Percentiles rank a stretch among this genome's conserved stretches.
These are phyloP conservation scores for Circaetus cinerascens DNA, from an alignment of 2,113 vertebrate species.

Conservation along the genomic window DNA sequence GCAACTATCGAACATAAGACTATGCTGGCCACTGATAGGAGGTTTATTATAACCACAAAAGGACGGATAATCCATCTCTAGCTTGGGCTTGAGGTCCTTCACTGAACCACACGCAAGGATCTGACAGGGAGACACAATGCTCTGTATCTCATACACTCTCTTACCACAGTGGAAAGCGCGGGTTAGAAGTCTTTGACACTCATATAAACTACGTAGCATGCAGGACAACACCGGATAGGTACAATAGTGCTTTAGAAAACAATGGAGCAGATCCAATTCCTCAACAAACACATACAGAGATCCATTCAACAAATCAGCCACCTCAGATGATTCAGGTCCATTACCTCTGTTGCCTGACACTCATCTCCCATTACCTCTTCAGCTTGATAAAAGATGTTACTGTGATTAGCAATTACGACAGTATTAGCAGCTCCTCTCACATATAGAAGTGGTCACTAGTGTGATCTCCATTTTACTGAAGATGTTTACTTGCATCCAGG, in stretches of 20 bases:
- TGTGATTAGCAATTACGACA: neutral
- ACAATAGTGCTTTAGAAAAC: neutral
- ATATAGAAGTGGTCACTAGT: neutral
- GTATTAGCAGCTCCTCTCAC: neutral
- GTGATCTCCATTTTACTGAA: neutral
- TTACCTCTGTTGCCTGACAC: neutral
- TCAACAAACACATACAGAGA: neutral
- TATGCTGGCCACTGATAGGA: neutral
- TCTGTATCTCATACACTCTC: neutral
- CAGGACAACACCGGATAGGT: neutral
- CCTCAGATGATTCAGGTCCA: neutral
- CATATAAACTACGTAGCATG: rapidly evolving
- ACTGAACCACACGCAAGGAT: neutral
- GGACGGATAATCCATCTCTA: neutral
- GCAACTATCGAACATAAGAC: neutral
- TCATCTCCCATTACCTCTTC: neutral
- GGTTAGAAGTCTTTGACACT: neutral
- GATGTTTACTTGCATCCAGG: neutral
- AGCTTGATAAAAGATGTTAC: neutral
- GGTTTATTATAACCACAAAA: neutral
- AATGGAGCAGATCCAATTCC: neutral
- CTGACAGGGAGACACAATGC: neutral
- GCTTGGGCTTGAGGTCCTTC: neutral
- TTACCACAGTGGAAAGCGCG: rapidly evolving
- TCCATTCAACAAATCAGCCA: neutral